Evolutionary conservation across 2,797 vertebrate genomes (phyloP).

Genomic region (Carapus acus): DNA sequence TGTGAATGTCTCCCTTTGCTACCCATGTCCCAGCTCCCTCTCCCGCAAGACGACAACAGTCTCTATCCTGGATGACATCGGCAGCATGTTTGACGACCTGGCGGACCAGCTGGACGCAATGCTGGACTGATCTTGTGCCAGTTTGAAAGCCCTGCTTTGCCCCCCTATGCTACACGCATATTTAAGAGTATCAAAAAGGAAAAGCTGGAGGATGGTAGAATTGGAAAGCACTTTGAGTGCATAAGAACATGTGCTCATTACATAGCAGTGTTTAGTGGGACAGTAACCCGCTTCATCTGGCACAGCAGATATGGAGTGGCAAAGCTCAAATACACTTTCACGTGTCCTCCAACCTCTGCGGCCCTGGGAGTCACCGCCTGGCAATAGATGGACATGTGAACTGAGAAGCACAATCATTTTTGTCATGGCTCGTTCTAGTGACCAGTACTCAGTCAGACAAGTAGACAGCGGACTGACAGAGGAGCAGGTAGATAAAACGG

Average conservation of each 20-base stretch:
- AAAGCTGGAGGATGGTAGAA: constrained; percentile 41
- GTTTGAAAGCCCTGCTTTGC: constrained; percentile 16
- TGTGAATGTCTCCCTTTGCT: constrained; percentile 4
- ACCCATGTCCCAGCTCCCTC: constrained; percentile 28
- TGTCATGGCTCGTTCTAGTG: constrained; percentile 41
- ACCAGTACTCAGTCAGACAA: constrained; percentile 45
- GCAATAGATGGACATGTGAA: constrained; percentile 46
- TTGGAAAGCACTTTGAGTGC: constrained; percentile 30
- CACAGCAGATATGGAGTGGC: constrained; percentile 41
- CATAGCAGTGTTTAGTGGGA: constrained; percentile 51
- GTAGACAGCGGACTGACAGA: constrained; percentile 45
- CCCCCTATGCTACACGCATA: constrained; percentile 13
- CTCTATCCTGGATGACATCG: constrained; percentile 96
- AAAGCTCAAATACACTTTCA: constrained; percentile 41
- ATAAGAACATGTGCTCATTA: constrained; percentile 41
- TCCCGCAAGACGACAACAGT: constrained; percentile 81
- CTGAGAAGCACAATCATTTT: constrained; percentile 66
- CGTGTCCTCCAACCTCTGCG: constrained; percentile 67
- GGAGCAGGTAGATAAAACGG: constrained; percentile 52
- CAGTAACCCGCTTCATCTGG: constrained; percentile 41
- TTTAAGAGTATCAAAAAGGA: constrained; percentile 43
- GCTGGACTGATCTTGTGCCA: constrained; percentile 80
- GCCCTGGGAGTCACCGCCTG: constrained; percentile 39
- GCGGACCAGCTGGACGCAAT: constrained; percentile 96
- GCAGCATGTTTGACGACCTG: constrained; percentile 98